Percentiles rank a stretch among this genome's conserved stretches.
Conservation (phyloP, 2,113 vertebrate genomes). For the Pteronura brasiliensis region DNA sequence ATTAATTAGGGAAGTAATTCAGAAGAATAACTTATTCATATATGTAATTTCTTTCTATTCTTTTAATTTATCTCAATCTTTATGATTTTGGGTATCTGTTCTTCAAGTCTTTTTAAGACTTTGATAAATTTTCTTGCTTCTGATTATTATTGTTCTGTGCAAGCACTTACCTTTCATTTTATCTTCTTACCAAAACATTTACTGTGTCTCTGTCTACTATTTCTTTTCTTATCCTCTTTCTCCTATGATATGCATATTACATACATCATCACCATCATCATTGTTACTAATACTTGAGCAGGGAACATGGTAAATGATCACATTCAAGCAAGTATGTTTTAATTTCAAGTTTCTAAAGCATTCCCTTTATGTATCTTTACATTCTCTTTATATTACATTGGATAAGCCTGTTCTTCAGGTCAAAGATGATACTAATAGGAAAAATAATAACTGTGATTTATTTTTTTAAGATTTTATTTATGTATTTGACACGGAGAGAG, state of each 20-base stretch:
- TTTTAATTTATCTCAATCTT: neutral
- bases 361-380: neutral
- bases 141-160: neutral
- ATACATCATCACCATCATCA: neutral
- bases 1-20: neutral
- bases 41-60: neutral
- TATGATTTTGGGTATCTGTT: neutral
- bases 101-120: neutral
- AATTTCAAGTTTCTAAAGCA: neutral
- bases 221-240: neutral
- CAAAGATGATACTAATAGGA: neutral
- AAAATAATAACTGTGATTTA: neutral
- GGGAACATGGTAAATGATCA: neutral
- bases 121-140: neutral
- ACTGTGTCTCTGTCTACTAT: neutral
- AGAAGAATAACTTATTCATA: neutral
- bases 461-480: too few species aligned
- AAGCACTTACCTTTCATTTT: neutral
- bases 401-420: neutral
- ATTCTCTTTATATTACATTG: neutral
- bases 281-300: neutral
- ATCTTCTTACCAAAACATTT: neutral
- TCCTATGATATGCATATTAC: neutral
- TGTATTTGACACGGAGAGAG: too few species aligned
- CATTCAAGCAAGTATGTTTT: neutral